Evolutionary conservation across 2,113 vertebrate species (phyloP).

Genomic region (Marcusenius ussheri): DNA sequence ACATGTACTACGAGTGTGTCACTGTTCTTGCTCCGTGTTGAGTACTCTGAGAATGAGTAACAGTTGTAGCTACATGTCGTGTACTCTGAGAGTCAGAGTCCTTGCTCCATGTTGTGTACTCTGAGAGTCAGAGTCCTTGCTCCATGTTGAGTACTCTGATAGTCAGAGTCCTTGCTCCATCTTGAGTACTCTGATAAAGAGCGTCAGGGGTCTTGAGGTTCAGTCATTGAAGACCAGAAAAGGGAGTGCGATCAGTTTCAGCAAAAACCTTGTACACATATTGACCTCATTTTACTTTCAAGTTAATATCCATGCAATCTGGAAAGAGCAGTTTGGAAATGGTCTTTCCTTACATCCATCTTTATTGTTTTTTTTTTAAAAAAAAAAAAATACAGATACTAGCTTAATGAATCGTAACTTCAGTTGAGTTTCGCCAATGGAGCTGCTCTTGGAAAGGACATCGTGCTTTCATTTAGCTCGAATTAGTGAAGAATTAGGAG

Average conservation of each 20-base stretch:
- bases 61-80: rapidly evolving
- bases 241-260: neutral
- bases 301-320: neutral
- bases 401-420: neutral
- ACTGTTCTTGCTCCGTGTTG: neutral
- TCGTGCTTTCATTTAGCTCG: neutral
- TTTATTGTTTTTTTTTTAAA: neutral
- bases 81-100: neutral
- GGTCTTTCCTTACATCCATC: neutral
- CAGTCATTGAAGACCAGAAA: neutral
- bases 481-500: neutral
- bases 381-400: neutral
- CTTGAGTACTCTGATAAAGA: neutral
- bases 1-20: neutral
- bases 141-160: neutral
- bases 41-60: neutral
- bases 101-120: neutral
- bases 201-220: neutral
- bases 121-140: constrained; percentile 4
- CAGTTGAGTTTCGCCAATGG: neutral
- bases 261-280: neutral
- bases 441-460: neutral
- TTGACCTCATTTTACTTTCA: neutral
- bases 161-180: neutral
- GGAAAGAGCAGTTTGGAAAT: neutral